These are phyloP conservation scores for Rhadinocentrus ornatus DNA, from an alignment of 2,797 vertebrate genomes.

Conservation along the genomic window DNA sequence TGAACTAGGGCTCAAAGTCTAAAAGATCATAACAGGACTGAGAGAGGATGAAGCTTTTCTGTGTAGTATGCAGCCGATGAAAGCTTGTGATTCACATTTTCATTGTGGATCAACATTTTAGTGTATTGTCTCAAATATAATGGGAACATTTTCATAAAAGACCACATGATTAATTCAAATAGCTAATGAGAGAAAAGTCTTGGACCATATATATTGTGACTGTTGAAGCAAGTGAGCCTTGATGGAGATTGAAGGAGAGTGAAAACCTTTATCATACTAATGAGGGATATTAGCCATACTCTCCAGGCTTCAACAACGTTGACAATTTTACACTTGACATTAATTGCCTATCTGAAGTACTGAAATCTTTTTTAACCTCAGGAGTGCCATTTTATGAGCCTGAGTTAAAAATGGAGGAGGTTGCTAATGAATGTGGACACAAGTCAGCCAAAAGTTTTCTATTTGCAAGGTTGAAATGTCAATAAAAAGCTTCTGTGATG, in stretches of 20 bases:
- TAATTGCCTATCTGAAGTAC: conserved; percentile 80
- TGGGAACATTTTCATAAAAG: conserved; percentile 28
- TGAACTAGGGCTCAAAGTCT: conserved; percentile 46
- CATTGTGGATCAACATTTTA: background rate
- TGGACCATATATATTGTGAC: conserved; percentile 53
- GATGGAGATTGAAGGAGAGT: conserved; percentile 67
- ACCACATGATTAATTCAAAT: conserved; percentile 46
- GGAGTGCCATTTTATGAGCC: conserved; percentile 73
- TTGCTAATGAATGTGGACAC: conserved; percentile 70
- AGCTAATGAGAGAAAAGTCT: conserved; percentile 47
- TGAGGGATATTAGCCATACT: conserved; percentile 78
- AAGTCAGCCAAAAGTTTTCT: conserved; percentile 69
- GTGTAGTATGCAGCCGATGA: conserved; percentile 1
- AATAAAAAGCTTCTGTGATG: conserved; percentile 57
- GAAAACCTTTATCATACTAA: conserved; percentile 78
- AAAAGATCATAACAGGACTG: conserved; percentile 22
- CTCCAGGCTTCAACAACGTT: conserved; percentile 68
- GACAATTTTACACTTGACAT: conserved; percentile 84
- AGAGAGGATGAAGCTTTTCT: conserved; percentile 26
- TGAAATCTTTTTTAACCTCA: conserved; percentile 69
- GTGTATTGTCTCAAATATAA: conserved; percentile 30
- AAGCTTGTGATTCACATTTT: conserved; percentile 1
- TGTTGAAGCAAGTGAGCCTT: conserved; percentile 51
- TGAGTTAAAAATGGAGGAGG: conserved; percentile 69
- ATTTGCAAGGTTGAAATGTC: conserved; percentile 67